Percentiles rank a stretch among this genome's conserved stretches.
Evolutionary conservation across 2,888 invertebrate genomes (phyloP).

Genomic region (Stenichneumon culpator): DNA sequence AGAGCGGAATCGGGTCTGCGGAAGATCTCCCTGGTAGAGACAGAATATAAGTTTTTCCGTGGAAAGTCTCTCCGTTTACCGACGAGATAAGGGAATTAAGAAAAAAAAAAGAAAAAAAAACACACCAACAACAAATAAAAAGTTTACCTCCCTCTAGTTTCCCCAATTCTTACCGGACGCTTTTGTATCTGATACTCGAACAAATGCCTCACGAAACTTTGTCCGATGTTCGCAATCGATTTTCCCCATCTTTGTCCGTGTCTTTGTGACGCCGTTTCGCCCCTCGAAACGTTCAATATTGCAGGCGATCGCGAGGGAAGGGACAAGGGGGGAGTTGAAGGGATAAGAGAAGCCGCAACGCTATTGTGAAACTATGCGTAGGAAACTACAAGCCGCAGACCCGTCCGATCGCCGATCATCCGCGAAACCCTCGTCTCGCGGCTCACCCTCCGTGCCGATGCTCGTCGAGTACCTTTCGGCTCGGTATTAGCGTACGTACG

Average conservation of each 20-base stretch:
- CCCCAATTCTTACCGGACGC: conserved; percentile 10
- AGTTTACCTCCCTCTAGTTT: conserved; percentile 2
- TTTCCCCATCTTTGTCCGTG: not conserved
- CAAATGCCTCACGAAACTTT: conserved; percentile 28
- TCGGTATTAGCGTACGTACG: not conserved
- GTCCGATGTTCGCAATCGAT: conserved; percentile 7
- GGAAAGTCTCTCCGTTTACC: not conserved
- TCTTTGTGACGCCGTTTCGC: not conserved
- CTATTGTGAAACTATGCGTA: conserved; percentile 15
- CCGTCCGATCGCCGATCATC: conserved; percentile 36
- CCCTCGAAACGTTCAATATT: conserved; percentile 32
- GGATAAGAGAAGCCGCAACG: not conserved
- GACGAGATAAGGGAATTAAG: not conserved
- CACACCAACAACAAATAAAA: not conserved
- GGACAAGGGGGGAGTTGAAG: not conserved
- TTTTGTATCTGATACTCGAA: conserved; percentile 8
- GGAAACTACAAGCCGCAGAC: conserved; percentile 31
- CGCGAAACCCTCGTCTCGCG: conserved; percentile 22
- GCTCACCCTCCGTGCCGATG: not conserved
- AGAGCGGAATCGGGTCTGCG: not conserved
- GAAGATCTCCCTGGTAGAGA: conserved; percentile 5
- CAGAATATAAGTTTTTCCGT: conserved; percentile 24
- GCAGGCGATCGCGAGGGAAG: conserved; percentile 4
- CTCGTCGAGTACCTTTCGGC: conserved; percentile 12
- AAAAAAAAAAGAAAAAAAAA: not conserved